Conservation (phyloP, 2,888 invertebrate species). For the Hirtodrosophila histrioides region DNA sequence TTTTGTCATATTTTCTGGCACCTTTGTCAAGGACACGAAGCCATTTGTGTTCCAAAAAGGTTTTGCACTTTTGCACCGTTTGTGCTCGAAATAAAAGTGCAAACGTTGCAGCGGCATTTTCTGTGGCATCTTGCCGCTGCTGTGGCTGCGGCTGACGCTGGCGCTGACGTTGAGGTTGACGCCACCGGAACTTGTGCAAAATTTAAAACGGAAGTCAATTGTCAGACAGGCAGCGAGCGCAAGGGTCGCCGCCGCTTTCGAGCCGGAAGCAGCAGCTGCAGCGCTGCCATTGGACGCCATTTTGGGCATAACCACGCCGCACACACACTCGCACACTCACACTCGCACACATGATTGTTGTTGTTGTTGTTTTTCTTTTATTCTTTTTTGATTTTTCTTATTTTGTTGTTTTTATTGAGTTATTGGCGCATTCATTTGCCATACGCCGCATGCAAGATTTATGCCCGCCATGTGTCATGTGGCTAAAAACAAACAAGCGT, state of each 20-base stretch:
- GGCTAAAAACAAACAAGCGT: conserved; percentile 66
- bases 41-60: conserved; percentile 20
- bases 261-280: conserved; percentile 71
- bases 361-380: too few relatives aligned
- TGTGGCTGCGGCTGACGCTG: conserved; percentile 11
- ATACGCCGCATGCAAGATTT: conserved; percentile 75
- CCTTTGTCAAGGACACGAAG: conserved; percentile 69
- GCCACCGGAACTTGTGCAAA: conserved; percentile 73
- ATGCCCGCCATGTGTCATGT: conserved; percentile 76
- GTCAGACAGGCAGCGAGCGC: conserved; percentile 70
- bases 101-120: conserved; percentile 12
- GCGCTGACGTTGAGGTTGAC: conserved; percentile 40
- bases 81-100: conserved; percentile 21
- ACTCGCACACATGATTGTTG: conserved; percentile 3
- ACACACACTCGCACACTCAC: conserved; percentile 17
- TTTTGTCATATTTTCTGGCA: conserved; percentile 55
- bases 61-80: conserved; percentile 10
- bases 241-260: conserved; percentile 58
- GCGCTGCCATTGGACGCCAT: conserved; percentile 43
- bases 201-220: conserved; percentile 77
- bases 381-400: conserved; percentile 3
- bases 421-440: conserved; percentile 78
- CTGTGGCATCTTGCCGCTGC: conserved; percentile 9
- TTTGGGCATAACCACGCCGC: conserved; percentile 44
- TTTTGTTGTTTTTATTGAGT: conserved; percentile 64